Percentiles rank a stretch among this genome's conserved stretches.
Evolutionary conservation across 2,888 invertebrate species (phyloP).

Genomic region (Rutpela maculata): DNA sequence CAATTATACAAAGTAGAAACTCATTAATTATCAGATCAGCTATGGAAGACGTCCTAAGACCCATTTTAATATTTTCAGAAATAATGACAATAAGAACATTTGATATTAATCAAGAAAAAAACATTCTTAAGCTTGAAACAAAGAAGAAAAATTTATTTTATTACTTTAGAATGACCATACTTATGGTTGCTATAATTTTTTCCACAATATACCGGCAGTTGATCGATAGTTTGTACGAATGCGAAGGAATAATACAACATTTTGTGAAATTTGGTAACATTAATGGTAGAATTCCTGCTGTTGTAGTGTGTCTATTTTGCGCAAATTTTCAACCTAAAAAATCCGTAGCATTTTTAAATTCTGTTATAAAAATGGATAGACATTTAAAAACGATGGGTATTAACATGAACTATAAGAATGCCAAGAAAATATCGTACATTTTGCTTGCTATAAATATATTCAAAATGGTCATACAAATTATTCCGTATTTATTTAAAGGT

Average conservation of each 20-base stretch:
- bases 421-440: background rate
- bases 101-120: background rate
- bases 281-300: background rate
- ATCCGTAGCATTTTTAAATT: background rate
- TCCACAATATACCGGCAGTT: background rate
- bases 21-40: background rate
- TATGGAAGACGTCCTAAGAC: background rate
- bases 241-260: constrained; percentile 1
- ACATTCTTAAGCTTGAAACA: background rate
- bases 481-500: constrained; percentile 1
- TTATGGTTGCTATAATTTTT: background rate
- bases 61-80: constrained; percentile 7
- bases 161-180: background rate
- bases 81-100: background rate
- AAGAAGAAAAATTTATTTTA: background rate
- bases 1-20: background rate
- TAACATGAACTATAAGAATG: constrained; percentile 2
- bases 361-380: background rate
- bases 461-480: background rate
- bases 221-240: background rate
- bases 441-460: background rate
- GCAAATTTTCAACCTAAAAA: background rate
- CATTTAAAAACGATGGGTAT: background rate
- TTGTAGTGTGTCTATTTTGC: background rate
- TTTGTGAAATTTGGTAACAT: background rate